Evolutionary conservation across 1,140 invertebrate species (phyloP).

Genomic region (Lepidurus arcticus): DNA sequence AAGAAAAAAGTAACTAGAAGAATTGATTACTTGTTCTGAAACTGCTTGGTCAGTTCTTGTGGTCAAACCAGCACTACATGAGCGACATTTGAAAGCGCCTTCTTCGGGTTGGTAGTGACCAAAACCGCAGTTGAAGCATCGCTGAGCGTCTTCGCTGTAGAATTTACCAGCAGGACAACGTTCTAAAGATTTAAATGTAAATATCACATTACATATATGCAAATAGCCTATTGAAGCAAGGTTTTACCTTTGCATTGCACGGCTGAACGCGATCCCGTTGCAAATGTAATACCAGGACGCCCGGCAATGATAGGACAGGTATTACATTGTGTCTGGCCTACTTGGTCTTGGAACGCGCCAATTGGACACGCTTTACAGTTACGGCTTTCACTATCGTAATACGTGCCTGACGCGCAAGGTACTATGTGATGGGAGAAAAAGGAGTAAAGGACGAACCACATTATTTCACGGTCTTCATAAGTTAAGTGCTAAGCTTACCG

Average conservation of each 20-base stretch:
- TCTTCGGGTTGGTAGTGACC: constrained; percentile 88
- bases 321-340: constrained; percentile 80
- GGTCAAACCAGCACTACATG: constrained; percentile 88
- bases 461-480: not conserved
- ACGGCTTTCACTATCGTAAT: constrained; percentile 65
- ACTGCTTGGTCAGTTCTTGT: constrained; percentile 86
- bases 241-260: constrained; percentile 77
- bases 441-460: not conserved
- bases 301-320: constrained; percentile 81
- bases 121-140: constrained; percentile 85
- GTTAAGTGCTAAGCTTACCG: constrained; percentile 51
- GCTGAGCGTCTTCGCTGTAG: constrained; percentile 74
- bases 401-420: constrained; percentile 88
- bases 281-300: constrained; percentile 76
- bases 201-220: not conserved
- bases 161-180: constrained; percentile 85
- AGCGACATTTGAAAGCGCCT: constrained; percentile 80
- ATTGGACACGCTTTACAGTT: constrained; percentile 76
- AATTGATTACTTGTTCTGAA: constrained; percentile 51
- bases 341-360: constrained; percentile 89
- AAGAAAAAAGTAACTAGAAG: constrained; percentile 6
- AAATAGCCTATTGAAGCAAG: not conserved
- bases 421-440: constrained; percentile 54
- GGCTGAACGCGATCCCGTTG: constrained; percentile 73
- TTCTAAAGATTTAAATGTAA: constrained; percentile 51